Percentiles rank a stretch among this genome's conserved stretches.
phyloP scores from a whole-genome alignment of 2,797 vertebrate genomes.

The Leuciscus waleckii region DNA sequence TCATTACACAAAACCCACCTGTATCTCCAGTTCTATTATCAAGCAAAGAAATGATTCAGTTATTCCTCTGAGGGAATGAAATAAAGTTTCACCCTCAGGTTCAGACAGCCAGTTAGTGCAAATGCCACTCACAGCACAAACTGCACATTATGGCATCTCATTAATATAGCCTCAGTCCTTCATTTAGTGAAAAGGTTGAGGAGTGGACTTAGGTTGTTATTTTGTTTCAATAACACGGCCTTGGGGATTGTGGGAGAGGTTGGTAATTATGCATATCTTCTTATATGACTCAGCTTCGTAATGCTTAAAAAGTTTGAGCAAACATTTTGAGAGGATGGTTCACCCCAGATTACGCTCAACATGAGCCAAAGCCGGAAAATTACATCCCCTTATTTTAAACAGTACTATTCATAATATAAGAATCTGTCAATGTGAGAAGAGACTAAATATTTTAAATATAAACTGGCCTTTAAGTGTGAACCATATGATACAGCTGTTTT shows the following conservation, averaged over 20 bases:
- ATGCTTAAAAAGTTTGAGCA: constrained; percentile 44
- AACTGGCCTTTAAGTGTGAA: background rate
- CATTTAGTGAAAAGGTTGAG: constrained; percentile 55
- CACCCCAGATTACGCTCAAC: background rate
- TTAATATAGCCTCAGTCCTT: constrained; percentile 63
- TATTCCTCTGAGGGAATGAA: constrained; percentile 48
- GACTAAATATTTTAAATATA: background rate
- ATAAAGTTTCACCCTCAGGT: constrained; percentile 54
- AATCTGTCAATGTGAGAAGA: constrained; percentile 2
- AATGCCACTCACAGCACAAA: constrained; percentile 76
- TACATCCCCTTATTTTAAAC: constrained; percentile 1
- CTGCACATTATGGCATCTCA: constrained; percentile 70
- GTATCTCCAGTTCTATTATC: background rate
- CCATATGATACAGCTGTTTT: background rate
- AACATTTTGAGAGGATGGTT: constrained; percentile 38
- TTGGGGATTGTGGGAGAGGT: constrained; percentile 51
- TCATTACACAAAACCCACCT: constrained; percentile 15
- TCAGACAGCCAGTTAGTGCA: constrained; percentile 71
- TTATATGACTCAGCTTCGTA: constrained; percentile 55
- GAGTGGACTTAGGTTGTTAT: constrained; percentile 56
- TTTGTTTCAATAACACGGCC: constrained; percentile 57
- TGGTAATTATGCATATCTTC: constrained; percentile 62
- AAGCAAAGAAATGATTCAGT: constrained; percentile 12
- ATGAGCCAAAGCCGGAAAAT: constrained; percentile 25
- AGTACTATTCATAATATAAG: background rate